A percentile compares a stretch with the other conserved stretches of the same genome.
Conservation (phyloP, 2,797 vertebrate genomes). For the Gallinago nigripennis region DNA sequence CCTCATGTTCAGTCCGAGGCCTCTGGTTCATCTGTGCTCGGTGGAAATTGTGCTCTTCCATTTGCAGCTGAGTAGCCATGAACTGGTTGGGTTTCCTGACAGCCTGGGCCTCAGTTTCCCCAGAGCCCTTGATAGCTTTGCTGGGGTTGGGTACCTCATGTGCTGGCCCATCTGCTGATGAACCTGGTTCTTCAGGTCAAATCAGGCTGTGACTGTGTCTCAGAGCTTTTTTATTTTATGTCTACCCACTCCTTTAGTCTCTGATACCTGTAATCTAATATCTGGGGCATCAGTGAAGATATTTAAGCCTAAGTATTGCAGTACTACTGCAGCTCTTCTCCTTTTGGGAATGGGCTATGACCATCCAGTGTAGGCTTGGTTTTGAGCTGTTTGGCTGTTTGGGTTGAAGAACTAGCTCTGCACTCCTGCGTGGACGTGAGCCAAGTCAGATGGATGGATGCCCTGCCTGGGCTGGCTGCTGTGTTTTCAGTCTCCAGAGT, state of each 20-base stretch:
- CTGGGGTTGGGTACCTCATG: rapidly evolving
- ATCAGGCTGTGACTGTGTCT: not conserved
- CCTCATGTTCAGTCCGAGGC: rapidly evolving
- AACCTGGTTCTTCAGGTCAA: not conserved
- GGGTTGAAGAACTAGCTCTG: not conserved
- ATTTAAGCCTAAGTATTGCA: not conserved
- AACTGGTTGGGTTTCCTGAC: not conserved
- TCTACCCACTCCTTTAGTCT: not conserved
- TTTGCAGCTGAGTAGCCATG: not conserved
- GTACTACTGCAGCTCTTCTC: not conserved
- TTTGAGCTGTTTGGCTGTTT: not conserved
- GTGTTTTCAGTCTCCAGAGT: not conserved
- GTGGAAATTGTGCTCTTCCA: not conserved
- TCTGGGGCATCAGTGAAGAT: not conserved
- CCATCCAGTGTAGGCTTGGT: not conserved
- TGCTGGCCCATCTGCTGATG: not conserved
- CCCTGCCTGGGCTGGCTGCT: not conserved
- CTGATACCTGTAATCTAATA: not conserved
- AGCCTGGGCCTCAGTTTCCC: not conserved
- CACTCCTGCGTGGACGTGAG: rapidly evolving
- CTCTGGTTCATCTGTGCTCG: rapidly evolving
- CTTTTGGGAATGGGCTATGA: not conserved
- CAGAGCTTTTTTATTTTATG: not conserved
- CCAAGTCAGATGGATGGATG: not conserved
- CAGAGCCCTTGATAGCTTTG: rapidly evolving